phyloP scores from a whole-genome alignment of 2,113 vertebrate species.

The Myodes glareolus region DNA sequence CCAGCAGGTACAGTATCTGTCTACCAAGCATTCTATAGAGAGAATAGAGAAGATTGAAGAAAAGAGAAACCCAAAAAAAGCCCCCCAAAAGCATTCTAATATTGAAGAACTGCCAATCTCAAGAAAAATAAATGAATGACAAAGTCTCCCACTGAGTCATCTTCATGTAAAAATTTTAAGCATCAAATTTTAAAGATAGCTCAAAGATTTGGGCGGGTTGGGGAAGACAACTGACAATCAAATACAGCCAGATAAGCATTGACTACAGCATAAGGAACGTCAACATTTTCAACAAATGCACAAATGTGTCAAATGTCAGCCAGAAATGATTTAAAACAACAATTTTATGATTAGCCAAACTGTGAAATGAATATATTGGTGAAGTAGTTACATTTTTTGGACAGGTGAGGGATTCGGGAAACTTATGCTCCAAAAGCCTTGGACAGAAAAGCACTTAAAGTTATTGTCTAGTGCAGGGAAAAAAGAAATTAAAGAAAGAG shows the following conservation, averaged over 20 bases:
- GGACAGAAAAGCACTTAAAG: slow-evolving; percentile 8
- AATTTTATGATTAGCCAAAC: slow-evolving; percentile 26
- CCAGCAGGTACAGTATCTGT: slow-evolving; percentile 60
- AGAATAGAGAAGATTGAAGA: slow-evolving; percentile 1
- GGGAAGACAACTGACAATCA: neutral
- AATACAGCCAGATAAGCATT: neutral
- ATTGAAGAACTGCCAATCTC: neutral
- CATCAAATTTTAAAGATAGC: neutral
- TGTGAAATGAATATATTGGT: neutral
- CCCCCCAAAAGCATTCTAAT: neutral
- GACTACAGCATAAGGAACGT: neutral
- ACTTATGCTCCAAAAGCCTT: neutral
- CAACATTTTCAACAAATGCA: neutral
- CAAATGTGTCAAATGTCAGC: neutral
- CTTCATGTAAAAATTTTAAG: slow-evolving; percentile 4
- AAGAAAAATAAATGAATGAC: slow-evolving; percentile 26
- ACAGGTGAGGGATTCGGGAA: neutral
- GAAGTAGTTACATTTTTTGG: slow-evolving; percentile 11
- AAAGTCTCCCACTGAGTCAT: neutral
- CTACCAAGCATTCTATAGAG: slow-evolving; percentile 16
- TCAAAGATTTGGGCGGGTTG: neutral
- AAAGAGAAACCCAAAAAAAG: neutral
- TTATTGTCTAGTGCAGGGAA: slow-evolving; percentile 1
- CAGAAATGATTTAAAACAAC: neutral
- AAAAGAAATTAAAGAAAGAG: neutral